A percentile compares a stretch with the other conserved stretches of the same genome.
Conservation (phyloP, 1,140 invertebrate genomes). For the Aphaenogaster rudis region DNA sequence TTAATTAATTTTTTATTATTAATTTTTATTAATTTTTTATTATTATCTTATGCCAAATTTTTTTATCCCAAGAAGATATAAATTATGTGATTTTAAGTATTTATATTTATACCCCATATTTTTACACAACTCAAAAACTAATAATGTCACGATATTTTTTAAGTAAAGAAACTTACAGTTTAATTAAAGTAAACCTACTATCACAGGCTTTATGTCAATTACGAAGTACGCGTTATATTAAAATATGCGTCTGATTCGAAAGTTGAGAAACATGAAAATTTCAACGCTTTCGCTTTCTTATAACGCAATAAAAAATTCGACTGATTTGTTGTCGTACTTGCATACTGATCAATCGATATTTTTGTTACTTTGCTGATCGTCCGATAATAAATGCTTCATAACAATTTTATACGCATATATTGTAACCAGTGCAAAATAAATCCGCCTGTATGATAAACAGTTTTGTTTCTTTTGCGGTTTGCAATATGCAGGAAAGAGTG, state of each 20-base stretch:
- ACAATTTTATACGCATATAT: neutral
- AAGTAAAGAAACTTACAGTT: no score
- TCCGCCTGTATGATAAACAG: neutral
- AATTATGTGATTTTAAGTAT: no score
- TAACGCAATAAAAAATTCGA: neutral
- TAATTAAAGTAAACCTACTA: no score
- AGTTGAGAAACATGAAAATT: slow-evolving; percentile 16
- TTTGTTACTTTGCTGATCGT: neutral
- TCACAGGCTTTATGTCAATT: neutral
- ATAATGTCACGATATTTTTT: no score
- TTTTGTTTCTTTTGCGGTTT: slow-evolving; percentile 12
- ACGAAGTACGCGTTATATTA: neutral
- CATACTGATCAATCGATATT: slow-evolving; percentile 1
- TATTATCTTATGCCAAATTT: no score
- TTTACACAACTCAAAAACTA: no score
- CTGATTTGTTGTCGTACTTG: neutral
- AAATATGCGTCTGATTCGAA: neutral
- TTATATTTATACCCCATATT: no score
- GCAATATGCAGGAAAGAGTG: neutral
- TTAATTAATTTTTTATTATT: no score
- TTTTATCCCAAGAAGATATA: no score
- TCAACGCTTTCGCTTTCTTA: neutral
- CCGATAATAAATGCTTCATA: neutral
- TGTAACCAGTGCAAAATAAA: neutral
- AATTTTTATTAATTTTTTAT: no score